A percentile compares a stretch with the other conserved stretches of the same genome.
phyloP scores from a whole-genome alignment of 2,888 invertebrate species.

The Apamea sordens region DNA sequence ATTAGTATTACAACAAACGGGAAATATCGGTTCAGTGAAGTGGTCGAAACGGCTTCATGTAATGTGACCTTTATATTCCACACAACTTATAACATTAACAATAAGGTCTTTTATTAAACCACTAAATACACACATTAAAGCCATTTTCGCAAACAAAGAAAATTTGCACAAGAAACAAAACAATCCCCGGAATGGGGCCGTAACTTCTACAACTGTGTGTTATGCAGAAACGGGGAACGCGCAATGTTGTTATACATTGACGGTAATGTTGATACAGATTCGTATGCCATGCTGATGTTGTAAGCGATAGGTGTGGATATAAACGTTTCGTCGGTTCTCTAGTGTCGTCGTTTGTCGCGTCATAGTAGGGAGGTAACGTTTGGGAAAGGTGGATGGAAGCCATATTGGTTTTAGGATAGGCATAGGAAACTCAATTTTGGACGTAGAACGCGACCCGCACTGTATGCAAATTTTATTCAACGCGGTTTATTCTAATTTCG shows the following conservation, averaged over 20 bases:
- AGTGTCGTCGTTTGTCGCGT: constrained; percentile 23
- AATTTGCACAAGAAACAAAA: constrained; percentile 67
- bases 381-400: constrained; percentile 57
- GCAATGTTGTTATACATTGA: constrained; percentile 57
- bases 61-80: constrained; percentile 24
- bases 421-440: constrained; percentile 77
- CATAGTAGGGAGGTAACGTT: constrained; percentile 41
- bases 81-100: constrained; percentile 54
- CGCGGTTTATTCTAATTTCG: constrained; percentile 74
- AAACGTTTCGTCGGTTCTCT: constrained; percentile 59
- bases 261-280: constrained; percentile 47
- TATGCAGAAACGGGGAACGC: constrained; percentile 40
- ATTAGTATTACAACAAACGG: constrained; percentile 2
- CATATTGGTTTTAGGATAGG: constrained; percentile 77
- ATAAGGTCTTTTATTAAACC: constrained; percentile 59
- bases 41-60: constrained; percentile 3
- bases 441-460: constrained; percentile 68
- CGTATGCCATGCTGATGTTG: constrained; percentile 44
- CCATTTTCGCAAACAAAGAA: constrained; percentile 63
- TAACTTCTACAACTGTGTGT: constrained; percentile 49
- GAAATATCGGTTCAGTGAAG: constrained; percentile 1
- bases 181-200: constrained; percentile 54
- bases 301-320: constrained; percentile 65
- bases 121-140: constrained; percentile 62
- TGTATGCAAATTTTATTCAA: constrained; percentile 76